phyloP scores from a whole-genome alignment of 1,140 invertebrate species.

The Drosophila lacteicornis region DNA sequence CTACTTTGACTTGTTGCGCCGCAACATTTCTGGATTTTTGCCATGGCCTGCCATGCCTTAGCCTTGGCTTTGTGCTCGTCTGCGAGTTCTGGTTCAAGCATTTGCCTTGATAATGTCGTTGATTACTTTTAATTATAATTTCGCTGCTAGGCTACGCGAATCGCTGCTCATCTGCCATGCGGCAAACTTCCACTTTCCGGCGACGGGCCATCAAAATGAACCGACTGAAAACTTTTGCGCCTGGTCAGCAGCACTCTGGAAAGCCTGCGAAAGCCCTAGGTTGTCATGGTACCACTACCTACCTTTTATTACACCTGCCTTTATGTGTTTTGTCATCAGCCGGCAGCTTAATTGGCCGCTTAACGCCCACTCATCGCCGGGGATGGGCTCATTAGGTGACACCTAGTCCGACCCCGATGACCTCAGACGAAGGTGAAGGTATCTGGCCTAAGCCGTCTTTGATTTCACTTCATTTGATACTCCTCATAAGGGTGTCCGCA shows the following conservation, averaged over 20 bases:
- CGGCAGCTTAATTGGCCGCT: constrained; percentile 67
- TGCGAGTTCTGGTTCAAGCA: constrained; percentile 46
- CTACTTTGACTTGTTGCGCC: constrained; percentile 49
- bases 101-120: constrained; percentile 78
- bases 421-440: not conserved
- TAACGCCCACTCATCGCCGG: constrained; percentile 52
- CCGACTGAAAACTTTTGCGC: constrained; percentile 62
- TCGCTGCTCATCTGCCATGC: constrained; percentile 38
- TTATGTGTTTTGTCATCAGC: constrained; percentile 54
- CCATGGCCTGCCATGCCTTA: constrained; percentile 6
- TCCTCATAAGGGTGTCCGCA: not conserved
- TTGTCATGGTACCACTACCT: constrained; percentile 16
- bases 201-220: constrained; percentile 52
- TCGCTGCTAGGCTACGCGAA: constrained; percentile 71
- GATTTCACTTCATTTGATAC: constrained; percentile 46
- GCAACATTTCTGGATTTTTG: constrained; percentile 38
- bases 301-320: constrained; percentile 38
- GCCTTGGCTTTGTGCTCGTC: constrained; percentile 22
- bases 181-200: constrained; percentile 23
- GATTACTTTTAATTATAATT: constrained; percentile 83
- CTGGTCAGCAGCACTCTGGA: constrained; percentile 56
- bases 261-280: constrained; percentile 39
- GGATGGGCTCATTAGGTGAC: constrained; percentile 55
- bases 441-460: constrained; percentile 16
- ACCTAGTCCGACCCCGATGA: constrained; percentile 19